These are phyloP conservation scores for Talpa occidentalis DNA, from an alignment of 2,113 vertebrate genomes.

Conservation along the genomic window DNA sequence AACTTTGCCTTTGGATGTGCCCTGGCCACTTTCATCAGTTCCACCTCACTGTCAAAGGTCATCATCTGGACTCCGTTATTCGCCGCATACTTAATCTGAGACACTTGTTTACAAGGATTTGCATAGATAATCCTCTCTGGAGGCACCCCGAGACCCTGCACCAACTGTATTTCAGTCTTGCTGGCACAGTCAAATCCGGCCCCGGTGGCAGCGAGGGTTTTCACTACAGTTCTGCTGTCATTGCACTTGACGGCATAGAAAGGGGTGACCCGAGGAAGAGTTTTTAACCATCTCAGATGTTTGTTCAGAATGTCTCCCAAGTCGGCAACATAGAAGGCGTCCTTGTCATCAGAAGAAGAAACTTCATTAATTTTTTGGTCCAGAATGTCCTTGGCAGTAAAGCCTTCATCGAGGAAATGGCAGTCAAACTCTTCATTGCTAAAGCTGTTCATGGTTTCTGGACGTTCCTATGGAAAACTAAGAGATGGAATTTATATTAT, in stretches of 20 bases:
- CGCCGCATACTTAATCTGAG: constrained; percentile 98
- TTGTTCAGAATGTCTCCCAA: constrained; percentile 96
- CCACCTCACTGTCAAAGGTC: constrained; percentile 99
- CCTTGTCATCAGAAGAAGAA: constrained; percentile 95
- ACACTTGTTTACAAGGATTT: constrained; percentile 98
- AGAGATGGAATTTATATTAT: constrained; percentile 82
- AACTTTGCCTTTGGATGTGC: constrained; percentile 96
- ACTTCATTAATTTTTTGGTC: constrained; percentile 98
- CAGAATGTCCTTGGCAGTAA: constrained; percentile 94
- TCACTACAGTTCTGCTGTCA: constrained; percentile 92
- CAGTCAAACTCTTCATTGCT: constrained; percentile 90
- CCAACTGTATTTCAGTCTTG: constrained; percentile 97
- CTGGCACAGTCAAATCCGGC: constrained; percentile 98
- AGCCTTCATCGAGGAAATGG: constrained; percentile 96
- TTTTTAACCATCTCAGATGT: constrained; percentile 93
- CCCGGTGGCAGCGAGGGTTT: constrained; percentile 93
- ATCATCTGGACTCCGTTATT: constrained; percentile 97
- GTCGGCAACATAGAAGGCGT: constrained; percentile 98
- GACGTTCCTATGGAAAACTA: constrained; percentile 78
- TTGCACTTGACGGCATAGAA: constrained; percentile 99
- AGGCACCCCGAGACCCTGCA: constrained; percentile 95
- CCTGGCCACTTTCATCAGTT: constrained; percentile 96
- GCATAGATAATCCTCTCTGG: constrained; percentile 97
- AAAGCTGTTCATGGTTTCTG: constrained; percentile 88
- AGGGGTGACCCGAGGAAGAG: constrained; percentile 93